phyloP scores from a whole-genome alignment of 2,888 invertebrate species.

The Psylliodes chrysocephalus region DNA sequence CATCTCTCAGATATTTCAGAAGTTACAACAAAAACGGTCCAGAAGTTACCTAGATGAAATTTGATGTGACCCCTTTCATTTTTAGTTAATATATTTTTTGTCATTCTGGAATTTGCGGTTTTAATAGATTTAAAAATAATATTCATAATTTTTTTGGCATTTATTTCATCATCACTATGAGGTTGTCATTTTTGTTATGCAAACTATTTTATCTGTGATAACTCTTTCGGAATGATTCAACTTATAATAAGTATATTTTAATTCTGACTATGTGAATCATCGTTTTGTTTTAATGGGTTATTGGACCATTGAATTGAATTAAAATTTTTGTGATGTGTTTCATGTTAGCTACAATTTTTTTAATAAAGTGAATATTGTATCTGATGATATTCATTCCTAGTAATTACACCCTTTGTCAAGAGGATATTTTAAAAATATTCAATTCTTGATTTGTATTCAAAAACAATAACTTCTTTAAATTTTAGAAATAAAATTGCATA shows the following conservation, averaged over 20 bases:
- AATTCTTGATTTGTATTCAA: background rate
- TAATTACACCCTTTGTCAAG: background rate
- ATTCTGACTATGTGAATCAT: background rate
- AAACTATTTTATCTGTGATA: constrained; percentile 26
- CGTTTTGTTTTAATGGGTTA: background rate
- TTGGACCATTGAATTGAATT: background rate
- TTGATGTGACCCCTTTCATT: constrained; percentile 14
- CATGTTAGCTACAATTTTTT: too few relatives aligned
- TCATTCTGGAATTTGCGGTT: constrained; percentile 4
- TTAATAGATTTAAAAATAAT: constrained; percentile 6
- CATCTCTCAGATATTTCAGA: constrained; percentile 70
- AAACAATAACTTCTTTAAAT: too few relatives aligned
- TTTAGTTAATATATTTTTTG: constrained; percentile 7
- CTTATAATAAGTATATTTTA: background rate
- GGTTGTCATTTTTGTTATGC: constrained; percentile 19
- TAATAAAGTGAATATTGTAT: too few relatives aligned
- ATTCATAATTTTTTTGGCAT: constrained; percentile 7
- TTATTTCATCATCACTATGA: constrained; percentile 12
- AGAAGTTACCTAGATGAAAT: constrained; percentile 17
- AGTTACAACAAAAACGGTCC: constrained; percentile 59
- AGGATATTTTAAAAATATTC: background rate
- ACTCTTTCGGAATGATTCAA: constrained; percentile 9
- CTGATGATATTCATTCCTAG: too few relatives aligned
- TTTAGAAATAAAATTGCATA: background rate
- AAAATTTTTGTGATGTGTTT: background rate